phyloP scores from a whole-genome alignment of 2,797 vertebrate genomes.

The Oreonectes daqikongensis region DNA sequence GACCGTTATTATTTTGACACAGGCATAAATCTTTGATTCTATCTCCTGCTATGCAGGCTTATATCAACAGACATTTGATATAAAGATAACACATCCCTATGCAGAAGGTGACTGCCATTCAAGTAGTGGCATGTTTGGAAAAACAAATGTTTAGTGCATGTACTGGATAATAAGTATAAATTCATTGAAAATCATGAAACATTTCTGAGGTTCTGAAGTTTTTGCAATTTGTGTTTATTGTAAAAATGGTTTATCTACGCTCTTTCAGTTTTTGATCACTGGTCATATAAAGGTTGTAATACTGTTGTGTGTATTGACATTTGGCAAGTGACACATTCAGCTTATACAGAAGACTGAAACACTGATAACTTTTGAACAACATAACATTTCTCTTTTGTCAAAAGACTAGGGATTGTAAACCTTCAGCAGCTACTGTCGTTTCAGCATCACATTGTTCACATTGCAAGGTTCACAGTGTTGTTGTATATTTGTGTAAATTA shows the following conservation, averaged over 20 bases:
- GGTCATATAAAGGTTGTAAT: conserved; percentile 13
- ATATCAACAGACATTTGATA: neutral
- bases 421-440: neutral
- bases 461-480: conserved; percentile 15
- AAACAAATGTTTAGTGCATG: neutral
- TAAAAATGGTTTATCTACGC: conserved; percentile 2
- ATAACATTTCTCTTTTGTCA: conserved; percentile 20
- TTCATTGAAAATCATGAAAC: too few relatives aligned
- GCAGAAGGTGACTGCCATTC: neutral
- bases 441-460: neutral
- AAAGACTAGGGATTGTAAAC: neutral
- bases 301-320: conserved; percentile 14
- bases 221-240: conserved; percentile 3
- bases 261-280: neutral
- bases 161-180: neutral
- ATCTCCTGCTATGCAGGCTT: neutral
- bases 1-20: neutral
- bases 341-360: conserved; percentile 15
- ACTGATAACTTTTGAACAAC: neutral
- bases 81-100: neutral
- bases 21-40: neutral
- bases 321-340: conserved; percentile 13
- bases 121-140: neutral
- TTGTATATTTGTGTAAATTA: neutral
- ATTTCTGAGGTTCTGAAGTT: neutral